phyloP scores from a whole-genome alignment of 2,113 vertebrate species.

The Equus przewalskii region DNA sequence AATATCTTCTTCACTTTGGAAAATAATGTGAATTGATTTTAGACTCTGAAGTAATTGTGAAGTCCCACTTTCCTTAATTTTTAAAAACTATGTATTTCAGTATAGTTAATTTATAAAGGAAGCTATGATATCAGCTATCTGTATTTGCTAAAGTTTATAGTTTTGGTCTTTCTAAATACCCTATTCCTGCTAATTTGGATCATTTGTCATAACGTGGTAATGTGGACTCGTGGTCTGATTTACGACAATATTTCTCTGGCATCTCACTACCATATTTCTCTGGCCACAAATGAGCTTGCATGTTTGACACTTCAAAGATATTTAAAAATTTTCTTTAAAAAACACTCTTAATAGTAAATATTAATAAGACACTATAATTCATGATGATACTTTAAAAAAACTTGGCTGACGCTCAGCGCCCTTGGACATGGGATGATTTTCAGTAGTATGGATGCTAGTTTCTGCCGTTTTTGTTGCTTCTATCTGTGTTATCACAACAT shows the following conservation, averaged over 20 bases:
- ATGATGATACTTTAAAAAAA: neutral
- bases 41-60: constrained; percentile 3
- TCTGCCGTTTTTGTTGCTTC: neutral
- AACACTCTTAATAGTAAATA: neutral
- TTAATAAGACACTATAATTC: neutral
- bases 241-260: neutral
- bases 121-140: neutral
- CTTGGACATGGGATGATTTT: neutral
- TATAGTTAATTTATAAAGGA: neutral
- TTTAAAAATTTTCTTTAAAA: neutral
- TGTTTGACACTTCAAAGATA: neutral
- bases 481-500: neutral
- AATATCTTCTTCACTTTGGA: neutral
- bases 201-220: neutral
- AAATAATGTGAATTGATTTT: neutral
- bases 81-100: neutral
- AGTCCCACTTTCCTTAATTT: neutral
- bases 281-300: neutral
- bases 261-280: neutral
- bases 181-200: neutral
- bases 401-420: neutral
- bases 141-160: neutral
- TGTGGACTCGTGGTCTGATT: neutral
- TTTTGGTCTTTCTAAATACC: neutral
- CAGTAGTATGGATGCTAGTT: neutral